phyloP scores from a whole-genome alignment of 2,113 vertebrate genomes.

The Salvelinus namaycush region DNA sequence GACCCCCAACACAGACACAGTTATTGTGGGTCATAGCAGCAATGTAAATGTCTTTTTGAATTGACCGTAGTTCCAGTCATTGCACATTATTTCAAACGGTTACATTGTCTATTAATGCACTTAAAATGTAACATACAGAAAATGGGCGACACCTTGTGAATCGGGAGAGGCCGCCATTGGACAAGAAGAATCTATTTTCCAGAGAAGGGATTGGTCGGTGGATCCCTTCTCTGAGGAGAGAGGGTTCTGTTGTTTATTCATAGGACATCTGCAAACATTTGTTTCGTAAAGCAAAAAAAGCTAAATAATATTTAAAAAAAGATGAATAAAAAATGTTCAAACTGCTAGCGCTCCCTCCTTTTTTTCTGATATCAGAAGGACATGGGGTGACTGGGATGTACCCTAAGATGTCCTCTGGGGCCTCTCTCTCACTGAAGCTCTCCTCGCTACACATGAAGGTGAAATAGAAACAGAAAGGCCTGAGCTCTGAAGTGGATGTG shows the following conservation, averaged over 20 bases:
- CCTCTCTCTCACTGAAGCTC: background rate
- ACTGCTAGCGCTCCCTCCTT: constrained; percentile 26
- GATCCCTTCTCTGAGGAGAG: constrained; percentile 46
- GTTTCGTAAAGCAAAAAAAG: constrained; percentile 77
- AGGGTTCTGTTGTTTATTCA: constrained; percentile 77
- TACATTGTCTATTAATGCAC: constrained; percentile 74
- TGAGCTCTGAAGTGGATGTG: background rate
- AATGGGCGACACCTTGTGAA: constrained; percentile 62
- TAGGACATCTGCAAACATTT: constrained; percentile 79
- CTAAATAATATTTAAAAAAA: constrained; percentile 57
- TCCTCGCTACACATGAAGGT: background rate
- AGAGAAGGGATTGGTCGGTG: constrained; percentile 36
- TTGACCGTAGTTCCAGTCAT: constrained; percentile 67
- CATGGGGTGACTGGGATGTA: too few relatives aligned
- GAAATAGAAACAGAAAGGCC: background rate
- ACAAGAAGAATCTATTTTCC: constrained; percentile 66
- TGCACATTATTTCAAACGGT: constrained; percentile 69
- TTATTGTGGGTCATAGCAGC: constrained; percentile 70
- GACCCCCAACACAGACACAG: constrained; percentile 39
- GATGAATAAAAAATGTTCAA: constrained; percentile 70
- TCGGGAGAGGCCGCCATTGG: constrained; percentile 63
- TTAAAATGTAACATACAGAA: constrained; percentile 73
- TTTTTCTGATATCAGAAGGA: constrained; percentile 31
- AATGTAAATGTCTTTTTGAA: constrained; percentile 70
- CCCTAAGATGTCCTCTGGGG: background rate